A percentile compares a stretch with the other conserved stretches of the same genome.
These are phyloP conservation scores for Chiridota heheva DNA, from an alignment of 35 echinoderm and acorn worm genomes.

Conservation along the genomic window DNA sequence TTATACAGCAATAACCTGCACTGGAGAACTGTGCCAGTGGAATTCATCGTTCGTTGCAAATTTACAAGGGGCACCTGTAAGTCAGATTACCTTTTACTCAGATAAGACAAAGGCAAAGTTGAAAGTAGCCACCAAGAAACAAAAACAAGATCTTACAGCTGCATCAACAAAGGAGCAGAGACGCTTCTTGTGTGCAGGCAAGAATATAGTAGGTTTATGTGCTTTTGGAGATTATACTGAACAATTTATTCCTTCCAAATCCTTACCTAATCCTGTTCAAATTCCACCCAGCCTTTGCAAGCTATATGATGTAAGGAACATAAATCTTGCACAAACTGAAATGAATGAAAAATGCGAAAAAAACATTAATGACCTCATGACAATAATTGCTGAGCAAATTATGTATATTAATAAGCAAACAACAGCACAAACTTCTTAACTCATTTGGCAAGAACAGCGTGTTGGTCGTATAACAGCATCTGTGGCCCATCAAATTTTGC, in stretches of 20 bases:
- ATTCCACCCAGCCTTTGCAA: constrained; percentile 18
- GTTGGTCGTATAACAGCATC: constrained; percentile 36
- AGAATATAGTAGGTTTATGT: not conserved
- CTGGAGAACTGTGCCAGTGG: constrained; percentile 38
- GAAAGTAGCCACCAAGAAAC: no score
- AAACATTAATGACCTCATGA: not conserved
- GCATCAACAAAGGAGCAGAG: not conserved
- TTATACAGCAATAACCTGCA: constrained; percentile 29
- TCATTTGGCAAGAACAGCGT: constrained; percentile 41
- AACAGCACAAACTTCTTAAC: constrained; percentile 22
- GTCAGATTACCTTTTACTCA: constrained; percentile 12
- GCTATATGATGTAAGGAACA: constrained; percentile 12
- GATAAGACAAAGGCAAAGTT: constrained; percentile 14
- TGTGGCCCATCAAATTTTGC: constrained; percentile 27
- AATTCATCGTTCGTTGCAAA: constrained; percentile 30
- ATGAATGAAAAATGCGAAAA: not conserved
- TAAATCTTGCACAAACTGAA: not conserved
- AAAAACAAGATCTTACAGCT: not conserved
- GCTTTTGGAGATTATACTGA: constrained; percentile 5
- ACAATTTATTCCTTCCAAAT: constrained; percentile 1
- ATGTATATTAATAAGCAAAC: constrained; percentile 13
- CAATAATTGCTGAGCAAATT: constrained; percentile 20
- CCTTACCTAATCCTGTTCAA: constrained; percentile 3
- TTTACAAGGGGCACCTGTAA: constrained; percentile 8
- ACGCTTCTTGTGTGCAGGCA: not conserved